Conservation (phyloP, 2,797 vertebrate species). For the Sphaeramia orbicularis region DNA sequence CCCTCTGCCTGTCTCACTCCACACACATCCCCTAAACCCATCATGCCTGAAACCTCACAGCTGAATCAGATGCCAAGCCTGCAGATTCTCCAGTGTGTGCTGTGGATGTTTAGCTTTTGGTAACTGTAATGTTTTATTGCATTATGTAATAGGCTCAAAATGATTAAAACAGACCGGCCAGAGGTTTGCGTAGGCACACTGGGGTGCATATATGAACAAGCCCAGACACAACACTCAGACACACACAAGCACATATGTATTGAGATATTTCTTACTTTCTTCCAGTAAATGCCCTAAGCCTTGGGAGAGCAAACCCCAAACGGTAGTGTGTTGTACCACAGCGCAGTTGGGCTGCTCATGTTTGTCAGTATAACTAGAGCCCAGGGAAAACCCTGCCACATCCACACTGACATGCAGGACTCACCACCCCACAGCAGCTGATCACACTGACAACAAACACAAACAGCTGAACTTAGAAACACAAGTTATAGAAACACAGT, state of each 20-base stretch:
- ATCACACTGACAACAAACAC: constrained; percentile 23
- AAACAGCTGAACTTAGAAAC: constrained; percentile 17
- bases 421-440: constrained; percentile 29
- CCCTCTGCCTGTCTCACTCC: constrained; percentile 51
- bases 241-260: constrained; percentile 19
- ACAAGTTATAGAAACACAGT: constrained; percentile 27
- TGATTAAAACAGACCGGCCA: constrained; percentile 73
- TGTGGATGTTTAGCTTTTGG: constrained; percentile 73
- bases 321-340: constrained; percentile 55
- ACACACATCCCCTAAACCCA: constrained; percentile 76
- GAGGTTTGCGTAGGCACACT: constrained; percentile 56
- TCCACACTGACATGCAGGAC: constrained; percentile 58
- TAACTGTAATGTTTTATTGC: constrained; percentile 77
- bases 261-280: constrained; percentile 62
- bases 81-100: constrained; percentile 61
- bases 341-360: constrained; percentile 50
- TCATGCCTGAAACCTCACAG: constrained; percentile 63
- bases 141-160: constrained; percentile 76
- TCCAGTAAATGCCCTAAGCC: constrained; percentile 56
- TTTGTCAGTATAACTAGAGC: constrained; percentile 64
- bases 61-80: constrained; percentile 61
- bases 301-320: constrained; percentile 58
- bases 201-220: constrained; percentile 51
- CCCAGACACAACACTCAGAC: constrained; percentile 54
- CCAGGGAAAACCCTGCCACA: constrained; percentile 79